Conservation (phyloP, 2,888 invertebrate genomes). For the Opisthograptis luteolata region DNA sequence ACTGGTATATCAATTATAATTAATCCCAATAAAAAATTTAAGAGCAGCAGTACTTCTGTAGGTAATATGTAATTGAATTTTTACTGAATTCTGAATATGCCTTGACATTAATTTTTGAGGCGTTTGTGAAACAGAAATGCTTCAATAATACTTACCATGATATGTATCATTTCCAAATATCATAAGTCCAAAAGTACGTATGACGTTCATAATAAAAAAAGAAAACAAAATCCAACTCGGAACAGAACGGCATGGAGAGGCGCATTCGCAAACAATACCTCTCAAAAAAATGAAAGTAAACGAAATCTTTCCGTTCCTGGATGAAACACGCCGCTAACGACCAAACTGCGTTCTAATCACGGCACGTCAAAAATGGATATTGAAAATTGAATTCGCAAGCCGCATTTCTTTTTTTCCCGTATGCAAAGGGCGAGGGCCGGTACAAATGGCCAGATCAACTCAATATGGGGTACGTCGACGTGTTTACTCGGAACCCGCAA, state of each 20-base stretch:
- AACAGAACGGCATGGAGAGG: constrained; percentile 7
- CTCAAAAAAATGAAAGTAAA: constrained; percentile 58
- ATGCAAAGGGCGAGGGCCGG: constrained; percentile 73
- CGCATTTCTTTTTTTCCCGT: constrained; percentile 65
- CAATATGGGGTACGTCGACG: constrained; percentile 78
- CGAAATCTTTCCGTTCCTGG: constrained; percentile 44
- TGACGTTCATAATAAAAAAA: constrained; percentile 18
- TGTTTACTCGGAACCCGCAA: constrained; percentile 83
- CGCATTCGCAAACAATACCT: constrained; percentile 53
- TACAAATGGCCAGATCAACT: constrained; percentile 83
- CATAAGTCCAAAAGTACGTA: background rate
- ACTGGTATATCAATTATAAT: too few relatives aligned
- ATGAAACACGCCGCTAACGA: constrained; percentile 71
- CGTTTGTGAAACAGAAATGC: too few relatives aligned
- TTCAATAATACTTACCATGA: too few relatives aligned
- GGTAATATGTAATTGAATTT: too few relatives aligned
- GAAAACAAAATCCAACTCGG: background rate
- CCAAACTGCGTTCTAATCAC: constrained; percentile 83
- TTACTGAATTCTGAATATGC: too few relatives aligned
- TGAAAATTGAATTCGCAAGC: constrained; percentile 79
- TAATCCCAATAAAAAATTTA: too few relatives aligned
- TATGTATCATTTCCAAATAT: background rate
- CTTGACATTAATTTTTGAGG: too few relatives aligned
- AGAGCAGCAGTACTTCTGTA: too few relatives aligned
- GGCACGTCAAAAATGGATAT: constrained; percentile 83